Percentiles rank a stretch among this genome's conserved stretches.
Evolutionary conservation across 2,888 invertebrate genomes (phyloP).

Genomic region (Thymelicus acteon): DNA sequence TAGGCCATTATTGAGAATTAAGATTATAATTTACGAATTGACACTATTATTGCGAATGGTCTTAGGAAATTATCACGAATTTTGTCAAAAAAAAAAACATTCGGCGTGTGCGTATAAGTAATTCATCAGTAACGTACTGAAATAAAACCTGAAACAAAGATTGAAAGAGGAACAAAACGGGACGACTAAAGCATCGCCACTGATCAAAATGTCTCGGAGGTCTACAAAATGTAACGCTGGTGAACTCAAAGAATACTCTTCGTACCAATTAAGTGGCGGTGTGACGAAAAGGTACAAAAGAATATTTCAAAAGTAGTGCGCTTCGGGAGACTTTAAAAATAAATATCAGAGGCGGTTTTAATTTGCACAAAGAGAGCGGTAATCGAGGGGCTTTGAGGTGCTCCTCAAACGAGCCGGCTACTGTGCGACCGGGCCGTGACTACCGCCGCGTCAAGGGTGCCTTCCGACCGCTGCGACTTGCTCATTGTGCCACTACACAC

Average conservation of each 20-base stretch:
- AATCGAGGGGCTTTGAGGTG: slow-evolving; percentile 38
- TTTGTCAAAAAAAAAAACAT: too few species aligned
- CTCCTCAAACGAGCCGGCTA: slow-evolving; percentile 30
- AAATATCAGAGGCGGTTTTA: slow-evolving; percentile 63
- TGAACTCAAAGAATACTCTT: slow-evolving; percentile 44
- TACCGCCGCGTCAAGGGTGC: slow-evolving; percentile 9
- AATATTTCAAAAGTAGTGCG: slow-evolving; percentile 46
- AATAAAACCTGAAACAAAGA: too few species aligned
- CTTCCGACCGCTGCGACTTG: slow-evolving; percentile 12
- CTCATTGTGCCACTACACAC: not conserved
- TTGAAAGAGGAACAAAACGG: slow-evolving; percentile 7
- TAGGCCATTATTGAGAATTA: too few species aligned
- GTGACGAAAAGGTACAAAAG: slow-evolving; percentile 47
- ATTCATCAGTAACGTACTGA: too few species aligned
- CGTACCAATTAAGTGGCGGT: slow-evolving; percentile 58
- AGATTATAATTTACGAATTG: too few species aligned
- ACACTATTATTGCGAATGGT: too few species aligned
- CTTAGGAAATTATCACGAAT: too few species aligned
- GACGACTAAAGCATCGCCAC: slow-evolving; percentile 19
- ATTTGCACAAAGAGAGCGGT: slow-evolving; percentile 53
- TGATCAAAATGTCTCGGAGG: slow-evolving; percentile 40
- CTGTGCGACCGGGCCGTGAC: slow-evolving; percentile 15
- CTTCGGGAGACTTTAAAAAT: slow-evolving; percentile 56
- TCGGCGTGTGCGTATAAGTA: too few species aligned
- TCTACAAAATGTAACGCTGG: slow-evolving; percentile 44